Percentiles rank a stretch among this genome's conserved stretches.
Conservation (phyloP, 2,888 invertebrate species). For the Ypsolopha sequella region DNA sequence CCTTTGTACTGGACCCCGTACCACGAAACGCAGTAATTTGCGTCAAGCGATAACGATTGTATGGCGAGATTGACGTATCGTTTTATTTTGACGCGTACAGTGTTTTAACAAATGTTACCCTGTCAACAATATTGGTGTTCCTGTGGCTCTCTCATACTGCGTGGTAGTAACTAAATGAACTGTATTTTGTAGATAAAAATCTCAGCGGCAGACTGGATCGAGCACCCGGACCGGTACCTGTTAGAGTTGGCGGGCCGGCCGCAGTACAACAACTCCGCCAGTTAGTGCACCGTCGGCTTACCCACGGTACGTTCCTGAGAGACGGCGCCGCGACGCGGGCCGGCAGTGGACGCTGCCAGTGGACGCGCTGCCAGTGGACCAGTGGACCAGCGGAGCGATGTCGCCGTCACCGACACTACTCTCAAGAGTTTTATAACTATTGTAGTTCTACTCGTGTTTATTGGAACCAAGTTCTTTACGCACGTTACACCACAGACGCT, state of each 20-base stretch:
- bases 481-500: too few species aligned
- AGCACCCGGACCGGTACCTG: constrained; percentile 94
- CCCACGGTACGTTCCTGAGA: background rate
- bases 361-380: background rate
- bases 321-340: background rate
- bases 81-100: too few species aligned
- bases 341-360: background rate
- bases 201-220: constrained; percentile 92
- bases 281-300: constrained; percentile 26
- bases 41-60: too few species aligned
- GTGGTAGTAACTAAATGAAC: background rate
- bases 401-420: background rate
- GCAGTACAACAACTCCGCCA: constrained; percentile 80
- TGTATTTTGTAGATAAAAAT: constrained; percentile 77
- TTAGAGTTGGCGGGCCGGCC: constrained; percentile 88
- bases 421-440: too few species aligned
- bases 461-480: too few species aligned
- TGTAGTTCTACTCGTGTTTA: too few species aligned
- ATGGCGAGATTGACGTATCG: too few species aligned
- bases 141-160: too few species aligned
- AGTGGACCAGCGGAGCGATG: background rate
- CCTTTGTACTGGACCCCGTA: too few species aligned
- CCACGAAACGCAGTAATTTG: too few species aligned
- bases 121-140: too few species aligned
- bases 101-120: too few species aligned